Conservation (phyloP, 2,797 vertebrate species). For the Chromobotia macracanthus region DNA sequence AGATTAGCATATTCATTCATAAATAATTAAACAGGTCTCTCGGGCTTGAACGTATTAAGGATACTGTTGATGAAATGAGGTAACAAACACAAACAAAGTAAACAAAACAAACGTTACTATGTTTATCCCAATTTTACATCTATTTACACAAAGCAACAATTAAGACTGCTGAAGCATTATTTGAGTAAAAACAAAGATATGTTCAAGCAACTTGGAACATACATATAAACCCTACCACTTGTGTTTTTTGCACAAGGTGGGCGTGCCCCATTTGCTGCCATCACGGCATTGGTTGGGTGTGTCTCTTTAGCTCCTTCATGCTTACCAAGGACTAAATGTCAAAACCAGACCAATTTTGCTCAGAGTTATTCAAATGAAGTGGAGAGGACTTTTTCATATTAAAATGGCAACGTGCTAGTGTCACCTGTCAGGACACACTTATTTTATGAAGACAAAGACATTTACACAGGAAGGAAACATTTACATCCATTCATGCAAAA, state of each 20-base stretch:
- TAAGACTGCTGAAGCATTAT: slow-evolving; percentile 26
- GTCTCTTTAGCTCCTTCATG: slow-evolving; percentile 47
- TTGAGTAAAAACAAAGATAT: slow-evolving; percentile 38
- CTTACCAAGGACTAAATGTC: slow-evolving; percentile 13
- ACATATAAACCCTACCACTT: not conserved
- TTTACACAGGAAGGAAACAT: slow-evolving; percentile 51
- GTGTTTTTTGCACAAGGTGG: not conserved
- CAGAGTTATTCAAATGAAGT: slow-evolving; percentile 6
- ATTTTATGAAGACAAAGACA: slow-evolving; percentile 44
- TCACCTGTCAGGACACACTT: slow-evolving; percentile 45
- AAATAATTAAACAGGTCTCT: slow-evolving; percentile 82
- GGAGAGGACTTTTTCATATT: not conserved
- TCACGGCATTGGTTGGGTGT: slow-evolving; percentile 17
- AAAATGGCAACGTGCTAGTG: slow-evolving; percentile 31
- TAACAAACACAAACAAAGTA: slow-evolving; percentile 77
- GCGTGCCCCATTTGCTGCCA: slow-evolving; percentile 40
- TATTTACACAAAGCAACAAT: slow-evolving; percentile 68
- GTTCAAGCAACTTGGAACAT: slow-evolving; percentile 34
- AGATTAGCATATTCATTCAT: slow-evolving; percentile 80
- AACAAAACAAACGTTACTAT: slow-evolving; percentile 52
- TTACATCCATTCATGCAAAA: slow-evolving; percentile 59
- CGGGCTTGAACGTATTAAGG: slow-evolving; percentile 69
- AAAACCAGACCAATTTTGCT: not conserved
- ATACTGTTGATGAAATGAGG: slow-evolving; percentile 80
- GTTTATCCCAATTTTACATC: slow-evolving; percentile 58